Percentiles rank a stretch among this genome's conserved stretches.
Conservation (phyloP, 1,140 invertebrate species). For the Hylyphantes graminicola region DNA sequence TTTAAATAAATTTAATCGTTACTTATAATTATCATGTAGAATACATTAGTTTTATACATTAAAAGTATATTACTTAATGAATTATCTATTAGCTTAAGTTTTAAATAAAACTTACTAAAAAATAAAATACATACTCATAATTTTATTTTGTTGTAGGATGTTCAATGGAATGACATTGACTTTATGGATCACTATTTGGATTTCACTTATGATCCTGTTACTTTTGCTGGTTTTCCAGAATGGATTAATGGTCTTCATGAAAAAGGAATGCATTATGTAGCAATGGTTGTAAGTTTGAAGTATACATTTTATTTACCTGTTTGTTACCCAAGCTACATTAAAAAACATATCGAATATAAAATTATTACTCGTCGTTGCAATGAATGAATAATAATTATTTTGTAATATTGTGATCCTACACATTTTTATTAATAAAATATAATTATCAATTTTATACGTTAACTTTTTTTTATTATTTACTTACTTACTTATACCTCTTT, state of each 20-base stretch:
- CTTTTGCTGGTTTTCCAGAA: constrained; percentile 66
- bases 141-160: constrained; percentile 63
- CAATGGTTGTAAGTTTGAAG: constrained; percentile 58
- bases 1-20: background rate
- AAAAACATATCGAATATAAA: too few relatives aligned
- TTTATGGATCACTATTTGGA: constrained; percentile 67
- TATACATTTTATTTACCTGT: too few relatives aligned
- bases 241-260: constrained; percentile 68
- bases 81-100: background rate
- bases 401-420: too few relatives aligned
- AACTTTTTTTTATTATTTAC: too few relatives aligned
- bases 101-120: background rate
- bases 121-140: background rate
- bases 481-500: too few relatives aligned
- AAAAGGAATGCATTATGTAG: constrained; percentile 67
- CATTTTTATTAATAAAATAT: too few relatives aligned
- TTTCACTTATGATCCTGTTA: constrained; percentile 68
- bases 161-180: constrained; percentile 70
- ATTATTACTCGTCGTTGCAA: too few relatives aligned
- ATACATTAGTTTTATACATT: background rate
- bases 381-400: too few relatives aligned
- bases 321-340: too few relatives aligned
- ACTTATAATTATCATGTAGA: background rate
- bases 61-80: too few relatives aligned
- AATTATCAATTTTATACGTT: too few relatives aligned